Base-by-base conservation (phyloP, 2,113 vertebrate genomes). In the Eira barbara region DNA sequence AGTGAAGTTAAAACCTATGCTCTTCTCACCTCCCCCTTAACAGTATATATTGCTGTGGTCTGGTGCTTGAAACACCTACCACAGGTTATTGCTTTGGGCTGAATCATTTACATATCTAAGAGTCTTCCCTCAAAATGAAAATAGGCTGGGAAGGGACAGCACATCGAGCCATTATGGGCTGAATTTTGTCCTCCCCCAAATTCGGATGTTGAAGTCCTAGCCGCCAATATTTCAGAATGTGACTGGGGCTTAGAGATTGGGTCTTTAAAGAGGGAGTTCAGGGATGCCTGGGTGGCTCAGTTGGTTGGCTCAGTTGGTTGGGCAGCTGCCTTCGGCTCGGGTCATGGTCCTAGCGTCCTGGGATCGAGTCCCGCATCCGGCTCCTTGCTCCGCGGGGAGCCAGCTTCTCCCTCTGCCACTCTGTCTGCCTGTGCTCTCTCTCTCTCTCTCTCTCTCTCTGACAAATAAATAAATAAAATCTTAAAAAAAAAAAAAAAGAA, bases 71-170 rank as follows among this genome's bases (percentile, higher is more conserved):
- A 76, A 34, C 13, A 61, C 45, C 31, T 47, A 29, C 25, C 4
- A 3, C 3, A 31, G 45, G 21, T 71, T 47, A 65, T 59, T 63
- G 47, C 47, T 94, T 95, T 57, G 39, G 10, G 25, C 23, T n/a
- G 59, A 49, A 10, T 31, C 52, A 45, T 25, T 96, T 89, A 36
- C 63, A 2, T 63, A 67, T 74, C 47, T 95, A 87, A 84, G 36
- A 79, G 27, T 78, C 57, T 49, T 82, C 23, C 83, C 83, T 91
- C 20, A 49, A 93, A 94, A 73, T 73, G 45, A 81, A 95, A 97
- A 71, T 23, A 42, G 23, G 42, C 39, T 49, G 47, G 42, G 18
- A 89, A 89, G 8, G 45, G n/a, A 49, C 27, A 87, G 69, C 15
- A 11, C 13, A 18, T 11, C 71, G 45, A 34, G 34, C 27, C n/a